Conservation (phyloP, 2,113 vertebrate genomes). For the Microcebus griseorufus region DNA sequence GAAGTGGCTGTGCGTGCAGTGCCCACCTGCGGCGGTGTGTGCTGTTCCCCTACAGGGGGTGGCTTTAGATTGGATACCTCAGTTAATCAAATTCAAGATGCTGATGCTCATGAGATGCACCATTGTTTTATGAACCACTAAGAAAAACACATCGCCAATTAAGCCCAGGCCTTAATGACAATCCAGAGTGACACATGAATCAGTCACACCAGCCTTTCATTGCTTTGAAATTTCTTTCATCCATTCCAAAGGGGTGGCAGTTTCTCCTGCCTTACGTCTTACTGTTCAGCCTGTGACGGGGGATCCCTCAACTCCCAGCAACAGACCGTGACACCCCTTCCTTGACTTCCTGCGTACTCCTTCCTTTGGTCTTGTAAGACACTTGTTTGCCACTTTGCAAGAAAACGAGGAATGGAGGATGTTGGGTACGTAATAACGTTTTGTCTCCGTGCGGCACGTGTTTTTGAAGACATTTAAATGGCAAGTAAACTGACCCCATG, state of each 20-base stretch:
- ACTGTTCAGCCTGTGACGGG: no score
- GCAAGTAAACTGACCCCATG: neutral
- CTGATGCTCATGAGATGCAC: accelerated
- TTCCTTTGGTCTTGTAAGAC: neutral
- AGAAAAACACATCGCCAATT: neutral
- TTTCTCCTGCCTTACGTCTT: neutral
- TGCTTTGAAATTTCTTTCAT: neutral
- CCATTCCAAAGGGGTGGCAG: neutral
- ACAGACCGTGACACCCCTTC: neutral
- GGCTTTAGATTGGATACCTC: accelerated
- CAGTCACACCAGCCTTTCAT: neutral
- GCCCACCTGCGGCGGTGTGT: no score
- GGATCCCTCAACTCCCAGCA: neutral
- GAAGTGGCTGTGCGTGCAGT: accelerated
- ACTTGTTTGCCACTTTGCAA: neutral
- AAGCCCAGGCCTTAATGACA: neutral
- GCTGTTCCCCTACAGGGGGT: accelerated
- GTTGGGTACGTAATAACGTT: accelerated
- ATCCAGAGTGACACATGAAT: neutral
- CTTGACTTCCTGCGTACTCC: accelerated
- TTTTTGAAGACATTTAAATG: neutral
- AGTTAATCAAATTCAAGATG: neutral
- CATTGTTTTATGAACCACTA: neutral
- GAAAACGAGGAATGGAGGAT: neutral
- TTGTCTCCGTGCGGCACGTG: accelerated